phyloP scores from a whole-genome alignment of 2,797 vertebrate species.

The Thalassophryne amazonica region DNA sequence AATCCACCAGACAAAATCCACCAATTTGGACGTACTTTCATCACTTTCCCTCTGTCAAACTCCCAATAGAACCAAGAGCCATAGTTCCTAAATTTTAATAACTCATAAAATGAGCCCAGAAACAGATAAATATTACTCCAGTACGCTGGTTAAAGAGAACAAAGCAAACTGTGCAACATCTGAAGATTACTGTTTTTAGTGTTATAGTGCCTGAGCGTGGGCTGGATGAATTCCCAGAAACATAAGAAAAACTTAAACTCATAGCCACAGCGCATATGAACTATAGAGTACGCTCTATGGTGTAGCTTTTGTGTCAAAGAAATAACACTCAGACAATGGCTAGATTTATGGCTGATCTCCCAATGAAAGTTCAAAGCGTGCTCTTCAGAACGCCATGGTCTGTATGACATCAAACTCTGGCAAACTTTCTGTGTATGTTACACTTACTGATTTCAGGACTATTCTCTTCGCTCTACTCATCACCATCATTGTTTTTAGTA shows the following conservation, averaged over 20 bases:
- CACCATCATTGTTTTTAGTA: slow-evolving; percentile 48
- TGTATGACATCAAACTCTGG: slow-evolving; percentile 56
- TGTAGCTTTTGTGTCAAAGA: slow-evolving; percentile 42
- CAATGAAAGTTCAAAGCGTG: slow-evolving; percentile 38
- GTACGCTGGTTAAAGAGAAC: slow-evolving; percentile 32
- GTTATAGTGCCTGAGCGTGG: slow-evolving; percentile 24
- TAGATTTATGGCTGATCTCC: slow-evolving; percentile 43
- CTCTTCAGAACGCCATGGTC: slow-evolving; percentile 52
- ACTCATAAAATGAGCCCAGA: slow-evolving; percentile 21
- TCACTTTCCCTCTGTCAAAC: slow-evolving; percentile 41
- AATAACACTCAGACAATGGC: slow-evolving; percentile 7
- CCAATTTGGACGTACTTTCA: slow-evolving; percentile 39
- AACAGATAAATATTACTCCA: slow-evolving; percentile 24
- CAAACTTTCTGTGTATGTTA: slow-evolving; percentile 37
- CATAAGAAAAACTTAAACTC: slow-evolving; percentile 33
- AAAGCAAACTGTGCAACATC: slow-evolving; percentile 27
- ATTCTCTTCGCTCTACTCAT: slow-evolving; percentile 39
- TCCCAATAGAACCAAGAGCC: slow-evolving; percentile 20
- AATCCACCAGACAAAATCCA: slow-evolving; percentile 48
- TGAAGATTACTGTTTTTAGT: slow-evolving; percentile 8
- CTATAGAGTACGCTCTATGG: slow-evolving; percentile 10
- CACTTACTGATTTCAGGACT: slow-evolving; percentile 54
- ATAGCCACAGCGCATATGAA: slow-evolving; percentile 39
- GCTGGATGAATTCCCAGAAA: slow-evolving; percentile 44
- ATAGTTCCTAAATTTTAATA: slow-evolving; percentile 41